Evolutionary conservation across 2,797 vertebrate genomes (phyloP), one percentile per base, ranked within the genome.

Genomic region (Coreius guichenoti): DNA sequence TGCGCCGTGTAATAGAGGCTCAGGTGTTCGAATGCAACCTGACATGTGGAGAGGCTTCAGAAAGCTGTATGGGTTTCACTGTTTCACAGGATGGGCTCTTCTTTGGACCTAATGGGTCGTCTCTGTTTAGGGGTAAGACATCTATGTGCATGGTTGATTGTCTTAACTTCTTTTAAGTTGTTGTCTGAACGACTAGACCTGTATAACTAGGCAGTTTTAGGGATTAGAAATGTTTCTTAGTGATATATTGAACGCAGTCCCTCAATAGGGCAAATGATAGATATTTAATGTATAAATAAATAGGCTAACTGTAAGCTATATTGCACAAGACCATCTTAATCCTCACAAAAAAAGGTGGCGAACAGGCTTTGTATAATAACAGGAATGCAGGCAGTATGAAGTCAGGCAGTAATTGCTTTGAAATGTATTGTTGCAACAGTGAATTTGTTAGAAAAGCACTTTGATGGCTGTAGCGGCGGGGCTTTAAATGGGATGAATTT

Each of bases 101-200:
- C 92, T 1, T 70, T 94, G 88, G 91, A 94, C 67, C 82, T 93
- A 86, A 93, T 94, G 93, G 92, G 91, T 85, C 70, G 1, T 0
- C 19, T 89, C 69, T 96, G 96, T 89, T 94, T 96, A 6, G 82
- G 93, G 96, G 95, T 96, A 95, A 97, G 96, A 89, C 39, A 21
- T 58, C 47, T 75, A n/a, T 81, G 51, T 80, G 43, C 19, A 19
- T 45, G 16, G 0, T 9, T 67, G 61, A 36, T 54, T 21, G 31
- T 63, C 47, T 65, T 56, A 72, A 13, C 39, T 72, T 51, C n/a
- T 26, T 36, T 21, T 13, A 17, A 61, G 12, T 14, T 68, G 39
- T n/a, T 8, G 21, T 39, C 61, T 51, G 26, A 19, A 51, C 3
- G 3, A 19, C 68, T n/a, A 13, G 36, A 39, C 21, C 14, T 67